Evolutionary conservation across 2,113 vertebrate genomes (phyloP), one percentile per base, ranked within the genome.

Genomic region (Scomber colias): DNA sequence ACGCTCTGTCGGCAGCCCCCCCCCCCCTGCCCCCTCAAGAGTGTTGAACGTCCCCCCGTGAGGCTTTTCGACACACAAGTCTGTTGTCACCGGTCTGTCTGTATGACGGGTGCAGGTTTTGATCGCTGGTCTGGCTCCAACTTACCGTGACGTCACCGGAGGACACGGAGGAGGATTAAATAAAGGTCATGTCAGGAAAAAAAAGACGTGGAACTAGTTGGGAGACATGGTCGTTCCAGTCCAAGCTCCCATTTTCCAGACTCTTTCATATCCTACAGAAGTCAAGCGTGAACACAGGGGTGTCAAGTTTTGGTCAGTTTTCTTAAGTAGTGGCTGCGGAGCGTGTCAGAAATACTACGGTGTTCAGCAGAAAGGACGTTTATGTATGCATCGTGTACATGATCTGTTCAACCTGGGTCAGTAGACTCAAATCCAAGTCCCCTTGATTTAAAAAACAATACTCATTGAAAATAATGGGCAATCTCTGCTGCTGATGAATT

Each of bases 391-490:
- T 71, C 61, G 3, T 64, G 59, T 13, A 59, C 16, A 8, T 24
- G 3, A 17, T 27, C 24, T 15, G 15, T 45, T 57, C 66, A 30
- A n/a, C 71, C 27, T 14, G 19, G 60, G 53, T 30, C 45, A 59
- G 50, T 27, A 17, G 57, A 78, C 80, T 71, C 40, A 60, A 75
- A 83, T 69, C 73, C 68, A 85, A 21, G 24, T 27, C 71, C 45
- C 53, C 68, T 73, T 73, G 56, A 73, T 87, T 66, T 87, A 51
- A 87, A 90, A 89, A 90, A 89, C 83, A 91, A 86, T 69, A 64
- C 75, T 90, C 76, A 77, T 54, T 56, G 81, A 84, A 87, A 89
- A 87, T 86, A 91, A 91, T 84, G 77, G 77, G 63, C 73, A 89
- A 86, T 88, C 82, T 86, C 71, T 82, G 78, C 82, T 50, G 49